Percentiles rank a stretch among this genome's conserved stretches.
Evolutionary conservation across 2,113 vertebrate species (phyloP).

Genomic region (Onychorhynchus coronatus): DNA sequence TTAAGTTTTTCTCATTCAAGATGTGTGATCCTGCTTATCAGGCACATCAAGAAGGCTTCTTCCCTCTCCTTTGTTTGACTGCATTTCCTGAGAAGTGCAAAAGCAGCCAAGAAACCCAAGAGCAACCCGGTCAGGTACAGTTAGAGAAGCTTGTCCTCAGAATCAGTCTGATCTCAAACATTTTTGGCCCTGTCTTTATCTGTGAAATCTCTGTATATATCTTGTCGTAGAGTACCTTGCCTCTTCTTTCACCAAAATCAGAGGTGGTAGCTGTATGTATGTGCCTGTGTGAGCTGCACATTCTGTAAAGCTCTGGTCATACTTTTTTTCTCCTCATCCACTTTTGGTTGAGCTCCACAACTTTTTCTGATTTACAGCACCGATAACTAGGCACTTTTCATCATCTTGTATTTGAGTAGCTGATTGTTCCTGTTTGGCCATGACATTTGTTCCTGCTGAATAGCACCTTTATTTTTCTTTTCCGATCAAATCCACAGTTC

Average conservation of each 20-base stretch:
- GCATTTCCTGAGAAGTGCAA: not conserved
- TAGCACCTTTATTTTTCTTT: not conserved
- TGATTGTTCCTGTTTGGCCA: not conserved
- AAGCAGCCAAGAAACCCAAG: not conserved
- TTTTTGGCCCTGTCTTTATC: not conserved
- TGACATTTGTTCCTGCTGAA: not conserved
- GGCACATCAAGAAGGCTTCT: not conserved
- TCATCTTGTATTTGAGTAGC: not conserved
- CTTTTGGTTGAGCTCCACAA: not conserved
- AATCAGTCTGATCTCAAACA: not conserved
- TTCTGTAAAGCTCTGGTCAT: not conserved
- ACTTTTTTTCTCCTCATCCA: not conserved
- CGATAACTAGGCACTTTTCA: not conserved
- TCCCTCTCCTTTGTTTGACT: not conserved
- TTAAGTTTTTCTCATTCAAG: not conserved
- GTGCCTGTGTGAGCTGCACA: not conserved
- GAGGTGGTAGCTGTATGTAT: not conserved
- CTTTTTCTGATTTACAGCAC: not conserved
- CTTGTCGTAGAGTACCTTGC: not conserved
- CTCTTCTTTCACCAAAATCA: not conserved
- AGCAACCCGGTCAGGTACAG: rapidly evolving
- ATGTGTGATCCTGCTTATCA: not conserved
- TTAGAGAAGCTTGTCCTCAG: not conserved
- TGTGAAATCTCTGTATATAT: not conserved
- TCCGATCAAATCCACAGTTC: not conserved